Conservation (phyloP, 2,888 invertebrate genomes). For the Ariolimax columbianus region DNA sequence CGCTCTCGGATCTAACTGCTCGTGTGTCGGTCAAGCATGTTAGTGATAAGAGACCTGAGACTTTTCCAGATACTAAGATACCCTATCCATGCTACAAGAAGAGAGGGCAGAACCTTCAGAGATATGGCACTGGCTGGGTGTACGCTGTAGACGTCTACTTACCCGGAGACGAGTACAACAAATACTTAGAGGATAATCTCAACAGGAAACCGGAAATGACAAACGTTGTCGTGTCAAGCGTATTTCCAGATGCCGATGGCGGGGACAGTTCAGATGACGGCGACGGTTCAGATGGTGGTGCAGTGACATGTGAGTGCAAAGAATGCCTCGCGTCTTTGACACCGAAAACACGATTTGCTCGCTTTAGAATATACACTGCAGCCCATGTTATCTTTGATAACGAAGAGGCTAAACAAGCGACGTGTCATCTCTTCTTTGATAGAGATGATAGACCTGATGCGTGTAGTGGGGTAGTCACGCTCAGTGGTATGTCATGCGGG, state of each 20-base stretch:
- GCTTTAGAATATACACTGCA: neutral
- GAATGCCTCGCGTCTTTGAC: too few relatives aligned
- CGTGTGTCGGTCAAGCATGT: constrained; percentile 2
- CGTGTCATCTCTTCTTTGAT: too few relatives aligned
- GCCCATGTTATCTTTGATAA: constrained; percentile 10
- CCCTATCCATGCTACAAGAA: neutral
- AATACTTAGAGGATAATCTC: too few relatives aligned
- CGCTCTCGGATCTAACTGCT: neutral
- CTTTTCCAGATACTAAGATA: neutral
- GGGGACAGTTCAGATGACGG: too few relatives aligned
- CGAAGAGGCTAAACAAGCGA: neutral
- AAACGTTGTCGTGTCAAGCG: too few relatives aligned
- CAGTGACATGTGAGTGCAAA: too few relatives aligned
- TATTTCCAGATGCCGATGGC: too few relatives aligned
- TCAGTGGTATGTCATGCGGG: neutral
- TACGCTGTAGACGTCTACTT: neutral
- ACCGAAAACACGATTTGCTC: neutral
- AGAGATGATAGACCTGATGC: neutral
- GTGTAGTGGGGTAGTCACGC: neutral
- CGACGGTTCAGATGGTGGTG: too few relatives aligned
- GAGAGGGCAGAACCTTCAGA: neutral
- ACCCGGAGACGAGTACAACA: too few relatives aligned
- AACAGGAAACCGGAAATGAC: too few relatives aligned
- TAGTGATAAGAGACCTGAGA: neutral
- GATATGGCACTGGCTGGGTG: neutral